These are phyloP conservation scores for Halichoerus grypus DNA, from an alignment of 2,113 vertebrate species.

Conservation along the genomic window DNA sequence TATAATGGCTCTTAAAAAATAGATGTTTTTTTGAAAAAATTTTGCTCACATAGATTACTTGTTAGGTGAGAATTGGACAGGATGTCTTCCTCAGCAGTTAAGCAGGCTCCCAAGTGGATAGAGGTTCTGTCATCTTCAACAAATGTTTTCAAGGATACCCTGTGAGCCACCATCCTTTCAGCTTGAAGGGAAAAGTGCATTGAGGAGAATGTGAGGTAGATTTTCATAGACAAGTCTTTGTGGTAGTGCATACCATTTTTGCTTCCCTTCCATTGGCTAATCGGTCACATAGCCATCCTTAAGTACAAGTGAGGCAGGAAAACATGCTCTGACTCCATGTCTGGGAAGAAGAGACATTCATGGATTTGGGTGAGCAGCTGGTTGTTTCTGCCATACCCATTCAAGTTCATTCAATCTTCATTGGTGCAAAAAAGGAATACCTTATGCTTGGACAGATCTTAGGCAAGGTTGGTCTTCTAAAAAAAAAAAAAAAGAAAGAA, in stretches of 20 bases:
- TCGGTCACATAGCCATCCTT: background rate
- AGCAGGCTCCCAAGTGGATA: too few species aligned
- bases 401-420: background rate
- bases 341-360: background rate
- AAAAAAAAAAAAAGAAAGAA: background rate
- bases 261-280: background rate
- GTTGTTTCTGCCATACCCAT: background rate
- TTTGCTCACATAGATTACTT: background rate
- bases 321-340: background rate
- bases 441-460: background rate
- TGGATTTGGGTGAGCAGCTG: background rate
- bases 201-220: background rate
- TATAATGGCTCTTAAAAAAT: background rate
- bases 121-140: background rate
- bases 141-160: background rate
- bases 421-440: background rate
- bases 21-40: background rate
- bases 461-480: background rate
- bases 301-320: background rate
- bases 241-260: background rate
- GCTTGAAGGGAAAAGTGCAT: background rate
- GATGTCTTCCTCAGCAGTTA: accelerated
- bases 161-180: accelerated
- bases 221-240: background rate
- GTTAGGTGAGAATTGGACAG: background rate